These are phyloP conservation scores for Prochilodus magdalenae DNA, from an alignment of 2,113 vertebrate species.

Conservation along the genomic window DNA sequence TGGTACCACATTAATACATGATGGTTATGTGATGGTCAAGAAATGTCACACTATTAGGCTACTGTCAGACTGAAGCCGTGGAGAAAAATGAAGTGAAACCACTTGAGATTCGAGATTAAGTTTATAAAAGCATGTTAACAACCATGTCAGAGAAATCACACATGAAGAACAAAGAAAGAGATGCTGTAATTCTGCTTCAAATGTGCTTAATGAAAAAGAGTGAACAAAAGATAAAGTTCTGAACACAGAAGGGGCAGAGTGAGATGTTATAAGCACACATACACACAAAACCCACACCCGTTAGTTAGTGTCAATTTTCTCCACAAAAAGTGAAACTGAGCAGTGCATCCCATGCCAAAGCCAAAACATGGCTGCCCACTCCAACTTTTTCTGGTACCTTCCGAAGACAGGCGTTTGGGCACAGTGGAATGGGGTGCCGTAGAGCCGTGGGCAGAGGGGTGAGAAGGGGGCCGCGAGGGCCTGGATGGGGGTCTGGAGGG, in stretches of 20 bases:
- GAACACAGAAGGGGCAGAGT: background rate
- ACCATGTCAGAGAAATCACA: background rate
- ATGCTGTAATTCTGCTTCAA: constrained; percentile 20
- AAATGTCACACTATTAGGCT: background rate
- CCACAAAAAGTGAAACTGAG: constrained; percentile 60
- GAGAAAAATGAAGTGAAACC: background rate
- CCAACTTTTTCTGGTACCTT: constrained; percentile 93
- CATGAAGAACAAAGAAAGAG: constrained; percentile 7
- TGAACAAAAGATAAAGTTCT: constrained; percentile 6
- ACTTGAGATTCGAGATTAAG: background rate
- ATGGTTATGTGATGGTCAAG: background rate
- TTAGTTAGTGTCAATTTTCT: constrained; percentile 26
- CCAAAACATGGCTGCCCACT: constrained; percentile 73
- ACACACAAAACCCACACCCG: constrained; percentile 23
- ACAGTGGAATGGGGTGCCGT: constrained; percentile 93
- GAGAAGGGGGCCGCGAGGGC: constrained; percentile 97
- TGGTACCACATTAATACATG: background rate
- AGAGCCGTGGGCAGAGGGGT: constrained; percentile 98
- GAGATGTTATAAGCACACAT: constrained; percentile 39
- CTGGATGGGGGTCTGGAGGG: constrained; percentile 99
- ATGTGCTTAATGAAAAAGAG: constrained; percentile 23
- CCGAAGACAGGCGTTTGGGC: constrained; percentile 99
- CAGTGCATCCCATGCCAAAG: constrained; percentile 72
- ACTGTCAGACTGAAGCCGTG: constrained; percentile 9
- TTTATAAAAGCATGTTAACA: background rate